Base-by-base conservation (phyloP, 2,797 vertebrate species). In the Enteromius viviparus region DNA sequence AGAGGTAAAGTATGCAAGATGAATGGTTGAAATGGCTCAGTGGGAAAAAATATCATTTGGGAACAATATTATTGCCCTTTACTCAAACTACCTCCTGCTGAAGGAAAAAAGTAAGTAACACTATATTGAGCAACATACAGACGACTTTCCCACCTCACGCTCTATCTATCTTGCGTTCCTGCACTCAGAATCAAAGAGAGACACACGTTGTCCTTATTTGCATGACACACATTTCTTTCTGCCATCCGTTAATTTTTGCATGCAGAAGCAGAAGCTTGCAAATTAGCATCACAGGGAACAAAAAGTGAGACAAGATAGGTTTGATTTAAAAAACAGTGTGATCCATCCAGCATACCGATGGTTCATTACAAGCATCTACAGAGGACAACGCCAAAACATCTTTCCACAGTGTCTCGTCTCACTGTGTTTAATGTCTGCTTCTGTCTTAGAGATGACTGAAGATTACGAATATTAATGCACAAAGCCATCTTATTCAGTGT, bases 401-500 rank as follows among this genome's bases (percentile, higher is more conserved):
- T 45, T 55, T 58, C 26, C 37, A 32, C 45, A 4, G 60, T 53
- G 69, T 65, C 29, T 60, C 5, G 1, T 64, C 69, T 64, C 21
- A 26, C 47, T 17, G 60, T 45, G 21, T 65, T 75, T 75, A 76
- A 34, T 76, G 47, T 68, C 60, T 53, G 60, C 34, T 66, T 82
- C 60, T 37, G 60, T 82, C n/a, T 76, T 26, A 66, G 72, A n/a
- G 37, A 65, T 37, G 62, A 6, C 37, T 76, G 37, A 66, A 84
- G 47, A 75, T 74, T 70, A 83, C 81, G 80, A 85, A 86, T 85
- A 87, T 83, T 87, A 81, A 84, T 76, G 77, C 45, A 62, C 69
- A 72, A 76, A 21, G 66, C 65, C 74, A 79, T 86, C 64, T 71
- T 58, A 42, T 55, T 69, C 81, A 78, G 47, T 17, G 1, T 51